Evolutionary conservation across 2,797 vertebrate genomes (phyloP), one percentile per base, ranked within the genome.

Genomic region (Diceros bicornis): DNA sequence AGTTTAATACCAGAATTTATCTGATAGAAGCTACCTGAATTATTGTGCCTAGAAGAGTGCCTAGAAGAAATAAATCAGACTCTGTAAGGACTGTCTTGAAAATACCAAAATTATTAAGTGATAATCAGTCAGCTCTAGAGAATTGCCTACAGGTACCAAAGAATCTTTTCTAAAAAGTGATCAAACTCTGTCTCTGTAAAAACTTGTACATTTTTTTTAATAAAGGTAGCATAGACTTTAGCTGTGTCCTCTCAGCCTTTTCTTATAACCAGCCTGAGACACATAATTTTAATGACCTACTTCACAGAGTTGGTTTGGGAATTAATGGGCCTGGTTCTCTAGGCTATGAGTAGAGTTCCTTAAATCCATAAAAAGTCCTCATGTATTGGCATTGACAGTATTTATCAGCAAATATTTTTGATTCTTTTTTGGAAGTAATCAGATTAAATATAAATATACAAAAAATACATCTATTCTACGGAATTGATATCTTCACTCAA

Each of bases 1-100:
- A 55, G 7, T 66, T 94, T 92, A 90, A 41, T 50, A 59, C 41
- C 77, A 88, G 25, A 96, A 94, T 34, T 50, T 87, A 74, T 96
- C 34, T 89, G 47, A 78, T 41, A 68, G 61, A 93, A 85, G 27
- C 23, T 74, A 12, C n/a, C 34, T 25, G 10, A 91, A 82, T 95
- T 78, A 78, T 59, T 74, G n/a, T 17, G 41, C 41, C 41, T 41
- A 41, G 41, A 41, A 95, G 66, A 91, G 16, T 57, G 47, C 13
- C 21, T 84, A 41, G 47, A 64, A 96, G 32, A 52, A 93, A 81
- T 74, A 79, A 61, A 55, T 55, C 34, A 85, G 34, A 85, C 4
- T 27, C 59, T 69, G 1, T 57, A 89, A 89, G 47, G 41, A 91
- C 57, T 89, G 62, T 72, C 79, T 74, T 77, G 47, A 85, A 96